phyloP scores from a whole-genome alignment of 1,140 invertebrate species.

The Papilio polyxenes region DNA sequence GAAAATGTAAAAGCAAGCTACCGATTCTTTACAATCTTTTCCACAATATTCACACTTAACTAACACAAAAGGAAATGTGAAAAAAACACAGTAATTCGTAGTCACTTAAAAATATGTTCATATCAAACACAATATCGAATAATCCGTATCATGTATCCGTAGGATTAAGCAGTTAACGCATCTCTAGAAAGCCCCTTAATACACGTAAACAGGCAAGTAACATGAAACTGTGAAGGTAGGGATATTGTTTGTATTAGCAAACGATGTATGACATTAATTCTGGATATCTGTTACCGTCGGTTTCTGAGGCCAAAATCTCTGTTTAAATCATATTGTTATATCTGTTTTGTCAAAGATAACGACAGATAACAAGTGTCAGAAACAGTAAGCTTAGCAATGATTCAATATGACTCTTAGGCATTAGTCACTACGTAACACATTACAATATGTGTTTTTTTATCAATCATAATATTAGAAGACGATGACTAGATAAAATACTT shows the following conservation, averaged over 20 bases:
- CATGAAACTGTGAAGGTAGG: neutral
- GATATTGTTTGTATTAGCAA: constrained; percentile 6
- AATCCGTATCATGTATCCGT: neutral
- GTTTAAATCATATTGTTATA: too few species aligned
- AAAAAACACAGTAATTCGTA: neutral
- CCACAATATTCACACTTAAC: neutral
- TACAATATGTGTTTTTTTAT: too few species aligned
- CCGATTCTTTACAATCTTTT: neutral
- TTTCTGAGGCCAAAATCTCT: too few species aligned
- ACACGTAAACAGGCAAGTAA: constrained; percentile 14
- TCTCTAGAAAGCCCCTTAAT: constrained; percentile 17
- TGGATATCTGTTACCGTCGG: neutral
- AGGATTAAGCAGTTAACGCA: constrained; percentile 9
- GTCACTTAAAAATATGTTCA: neutral
- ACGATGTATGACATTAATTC: constrained; percentile 16
- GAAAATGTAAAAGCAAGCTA: constrained; percentile 7
- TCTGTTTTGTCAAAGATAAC: too few species aligned
- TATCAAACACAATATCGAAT: neutral
- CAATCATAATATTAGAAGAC: too few species aligned
- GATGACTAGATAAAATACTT: too few species aligned
- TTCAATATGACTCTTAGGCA: too few species aligned
- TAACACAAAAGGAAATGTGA: neutral
- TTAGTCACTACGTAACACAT: too few species aligned
- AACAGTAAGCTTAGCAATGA: neutral
- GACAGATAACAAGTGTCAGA: too few species aligned